phyloP scores from a whole-genome alignment of 2,113 vertebrate species.

The Vulpes ferrilata region DNA sequence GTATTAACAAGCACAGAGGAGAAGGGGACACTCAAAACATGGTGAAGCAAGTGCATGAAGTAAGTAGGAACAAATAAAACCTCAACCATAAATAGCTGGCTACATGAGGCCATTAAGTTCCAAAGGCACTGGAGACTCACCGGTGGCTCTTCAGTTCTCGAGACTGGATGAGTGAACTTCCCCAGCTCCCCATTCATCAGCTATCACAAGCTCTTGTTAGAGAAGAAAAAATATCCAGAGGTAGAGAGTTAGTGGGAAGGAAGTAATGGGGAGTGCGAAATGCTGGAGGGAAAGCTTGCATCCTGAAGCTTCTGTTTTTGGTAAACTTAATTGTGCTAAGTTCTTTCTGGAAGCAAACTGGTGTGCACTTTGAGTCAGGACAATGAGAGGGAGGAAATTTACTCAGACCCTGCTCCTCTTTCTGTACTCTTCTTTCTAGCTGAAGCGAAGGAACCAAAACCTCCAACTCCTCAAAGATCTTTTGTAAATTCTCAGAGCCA shows the following conservation, averaged over 20 bases:
- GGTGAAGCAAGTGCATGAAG: not conserved
- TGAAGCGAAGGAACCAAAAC: not conserved
- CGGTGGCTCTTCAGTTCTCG: not conserved
- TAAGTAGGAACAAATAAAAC: not conserved
- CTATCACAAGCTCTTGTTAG: not conserved
- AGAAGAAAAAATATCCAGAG: constrained; percentile 15
- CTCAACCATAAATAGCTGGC: not conserved
- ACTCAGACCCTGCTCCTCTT: not conserved
- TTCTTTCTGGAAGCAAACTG: not conserved
- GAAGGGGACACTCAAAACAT: not conserved
- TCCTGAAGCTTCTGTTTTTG: not conserved
- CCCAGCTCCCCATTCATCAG: not conserved
- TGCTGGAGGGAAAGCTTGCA: not conserved
- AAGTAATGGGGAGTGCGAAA: not conserved
- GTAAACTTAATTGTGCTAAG: not conserved
- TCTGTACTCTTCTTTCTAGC: not conserved
- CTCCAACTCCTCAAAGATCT: not conserved
- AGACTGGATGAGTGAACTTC: not conserved
- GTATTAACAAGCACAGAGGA: not conserved
- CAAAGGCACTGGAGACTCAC: not conserved
- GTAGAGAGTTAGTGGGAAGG: not conserved
- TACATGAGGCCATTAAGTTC: not conserved
- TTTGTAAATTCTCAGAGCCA: not conserved
- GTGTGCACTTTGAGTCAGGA: not conserved
- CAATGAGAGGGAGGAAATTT: not conserved